Conservation (phyloP, 2,113 vertebrate species). For the Gallinago undulata region DNA sequence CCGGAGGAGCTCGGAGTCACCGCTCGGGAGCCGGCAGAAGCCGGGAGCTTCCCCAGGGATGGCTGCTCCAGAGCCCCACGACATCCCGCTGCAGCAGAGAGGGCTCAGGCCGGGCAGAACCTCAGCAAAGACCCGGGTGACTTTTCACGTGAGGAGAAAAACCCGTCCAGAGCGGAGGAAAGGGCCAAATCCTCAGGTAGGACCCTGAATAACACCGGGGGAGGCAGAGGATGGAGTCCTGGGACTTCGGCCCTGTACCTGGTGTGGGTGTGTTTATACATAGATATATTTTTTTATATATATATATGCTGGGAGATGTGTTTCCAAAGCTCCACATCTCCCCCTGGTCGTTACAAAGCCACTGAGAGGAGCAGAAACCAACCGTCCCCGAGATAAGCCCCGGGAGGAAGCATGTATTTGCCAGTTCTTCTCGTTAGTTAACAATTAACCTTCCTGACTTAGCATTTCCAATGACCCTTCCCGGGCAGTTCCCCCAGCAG, state of each 20-base stretch:
- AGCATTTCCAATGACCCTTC: background rate
- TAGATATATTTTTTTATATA: rapidly evolving
- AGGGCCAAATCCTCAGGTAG: background rate
- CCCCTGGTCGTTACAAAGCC: background rate
- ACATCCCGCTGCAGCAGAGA: rapidly evolving
- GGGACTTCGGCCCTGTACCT: background rate
- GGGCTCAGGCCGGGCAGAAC: background rate
- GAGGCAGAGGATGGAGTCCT: background rate
- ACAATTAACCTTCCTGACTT: background rate
- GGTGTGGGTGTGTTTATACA: no score
- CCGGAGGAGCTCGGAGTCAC: background rate
- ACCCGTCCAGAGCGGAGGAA: background rate
- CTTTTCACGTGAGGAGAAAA: background rate
- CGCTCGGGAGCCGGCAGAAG: background rate
- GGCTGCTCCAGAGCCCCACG: background rate
- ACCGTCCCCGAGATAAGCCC: background rate
- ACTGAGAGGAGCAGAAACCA: background rate
- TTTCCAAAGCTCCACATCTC: background rate
- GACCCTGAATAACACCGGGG: background rate
- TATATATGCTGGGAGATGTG: background rate
- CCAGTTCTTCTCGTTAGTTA: background rate
- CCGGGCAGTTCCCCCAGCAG: background rate
- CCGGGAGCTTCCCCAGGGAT: background rate
- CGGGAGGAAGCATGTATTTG: background rate
- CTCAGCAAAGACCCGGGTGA: background rate